Base-by-base conservation (phyloP, 2,113 vertebrate species). In the Zootoca vivipara region DNA sequence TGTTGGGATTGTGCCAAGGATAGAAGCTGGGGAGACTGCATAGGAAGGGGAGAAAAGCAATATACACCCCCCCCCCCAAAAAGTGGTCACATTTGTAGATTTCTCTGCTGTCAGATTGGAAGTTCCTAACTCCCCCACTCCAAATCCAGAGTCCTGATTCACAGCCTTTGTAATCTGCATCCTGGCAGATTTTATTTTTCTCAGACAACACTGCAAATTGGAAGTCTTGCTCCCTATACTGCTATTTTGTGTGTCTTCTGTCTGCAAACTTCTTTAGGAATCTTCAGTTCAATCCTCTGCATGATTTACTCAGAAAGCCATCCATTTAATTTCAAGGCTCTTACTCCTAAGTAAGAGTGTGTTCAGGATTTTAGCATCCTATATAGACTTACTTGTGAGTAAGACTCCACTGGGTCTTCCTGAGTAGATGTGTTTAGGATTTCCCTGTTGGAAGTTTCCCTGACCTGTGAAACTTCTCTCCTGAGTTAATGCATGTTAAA, bases 21-120 rank as follows among this genome's bases (percentile, higher is more conserved):
- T 86, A 82, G 40, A 62, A 82, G 90, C 84, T 85, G 84, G 87
- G 88, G 46, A 5, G 12, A 56, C 56, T 7, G 4, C 46, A 46
- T 10, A 30, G 28, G 95, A 88, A 84, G 91, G 80, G 16, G 87
- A 85, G 91, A 89, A 93, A 84, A 90, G 89, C 92, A 77, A 91
- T 87, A 92, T 86, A 90, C 10, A 74, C 8, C 89, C 93, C 94
- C 93, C 52, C 85, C 90, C 83, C 78, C 75, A 22, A 90, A 90
- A 75, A 22, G 9, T n/a, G 18, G 64, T 69, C 84, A 42, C 83
- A 2, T 89, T 33, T 3, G 89, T 85, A 73, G 84, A 2, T 62
- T 52, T 92, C 90, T 85, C 89, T 92, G 94, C 38, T 75, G 78
- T 10, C 67, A 80, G 38, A 28, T 38, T 35, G 67, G 24, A 64